Base-by-base conservation (phyloP, 2,888 invertebrate genomes). In the Hydraecia micacea region DNA sequence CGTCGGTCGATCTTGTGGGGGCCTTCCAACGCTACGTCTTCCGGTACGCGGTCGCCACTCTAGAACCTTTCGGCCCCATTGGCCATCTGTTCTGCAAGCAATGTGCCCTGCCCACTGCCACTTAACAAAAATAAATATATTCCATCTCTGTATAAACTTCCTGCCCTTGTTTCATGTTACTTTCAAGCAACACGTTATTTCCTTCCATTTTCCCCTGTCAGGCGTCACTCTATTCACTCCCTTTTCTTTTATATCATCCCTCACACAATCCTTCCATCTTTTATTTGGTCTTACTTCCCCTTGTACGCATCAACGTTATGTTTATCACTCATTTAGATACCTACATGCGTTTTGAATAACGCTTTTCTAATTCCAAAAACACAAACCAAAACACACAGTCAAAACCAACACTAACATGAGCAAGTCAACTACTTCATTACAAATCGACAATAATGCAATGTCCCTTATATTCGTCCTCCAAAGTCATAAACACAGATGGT, bases 401-500 rank as follows among this genome's bases (percentile, higher is more conserved):
- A 32, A 36, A 46, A 8, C 39, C n/a, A 36, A 75, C 32, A 36
- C n/a, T 25, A 42, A n/a, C 68, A 58, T 21, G 62, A 58, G 15
- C n/a, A 69, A 32, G 13, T 2, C n/a, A 25, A 58, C 28, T 1
- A 42, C 36, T 42, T 60, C 65, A 72, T 69, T 67, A 72, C 63
- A 75, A 70, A 81, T 69, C 52, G 55, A 60, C 39, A 71, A 69
- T 65, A 73, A 68, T 46, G 15, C 52, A 76, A 62, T 49, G 63
- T 46, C 21, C 62, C 11, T 55, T 46, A 13, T 8, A 75, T 60
- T n/a, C 49, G 68, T 69, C 77, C 39, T 65, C 15, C 39, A 67
- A 13, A 46, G 52, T 39, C 49, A 60, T 74, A 75, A 75, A 79
- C 70, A 77, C 65, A 83, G 42, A 46, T 67, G 32, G 42, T 69